phyloP scores from a whole-genome alignment of 2,797 vertebrate genomes.

The Danio tinwini region DNA sequence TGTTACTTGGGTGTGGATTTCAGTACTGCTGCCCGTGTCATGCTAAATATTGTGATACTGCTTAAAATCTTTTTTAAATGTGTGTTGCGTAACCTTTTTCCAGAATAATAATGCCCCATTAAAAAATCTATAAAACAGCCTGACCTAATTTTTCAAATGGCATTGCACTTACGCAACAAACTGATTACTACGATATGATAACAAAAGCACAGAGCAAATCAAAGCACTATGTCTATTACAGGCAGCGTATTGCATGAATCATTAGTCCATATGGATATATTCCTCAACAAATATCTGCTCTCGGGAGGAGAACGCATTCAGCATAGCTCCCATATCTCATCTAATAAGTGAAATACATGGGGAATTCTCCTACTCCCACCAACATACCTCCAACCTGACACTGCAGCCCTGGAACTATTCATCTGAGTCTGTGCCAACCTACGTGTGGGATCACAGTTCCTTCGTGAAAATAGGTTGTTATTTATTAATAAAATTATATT shows the following conservation, averaged over 20 bases:
- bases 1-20: neutral
- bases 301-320: constrained; percentile 54
- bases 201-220: neutral
- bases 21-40: neutral
- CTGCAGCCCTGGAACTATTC: constrained; percentile 55
- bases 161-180: neutral
- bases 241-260: constrained; percentile 10
- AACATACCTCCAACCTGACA: constrained; percentile 71
- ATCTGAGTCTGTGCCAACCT: constrained; percentile 63
- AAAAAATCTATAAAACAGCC: neutral
- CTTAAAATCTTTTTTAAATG: neutral
- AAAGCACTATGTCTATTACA: neutral
- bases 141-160: neutral
- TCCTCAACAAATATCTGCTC: constrained; percentile 50
- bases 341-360: constrained; percentile 59
- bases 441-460: constrained; percentile 52
- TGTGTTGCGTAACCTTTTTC: neutral
- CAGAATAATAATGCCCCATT: neutral
- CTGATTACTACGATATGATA: neutral
- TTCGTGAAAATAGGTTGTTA: constrained; percentile 45
- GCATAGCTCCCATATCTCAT: constrained; percentile 64
- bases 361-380: constrained; percentile 66
- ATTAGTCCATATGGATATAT: constrained; percentile 22
- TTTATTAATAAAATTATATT: constrained; percentile 43
- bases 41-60: neutral